Evolutionary conservation across 1,140 invertebrate genomes (phyloP).

Genomic region (Asbolus verrucosus): DNA sequence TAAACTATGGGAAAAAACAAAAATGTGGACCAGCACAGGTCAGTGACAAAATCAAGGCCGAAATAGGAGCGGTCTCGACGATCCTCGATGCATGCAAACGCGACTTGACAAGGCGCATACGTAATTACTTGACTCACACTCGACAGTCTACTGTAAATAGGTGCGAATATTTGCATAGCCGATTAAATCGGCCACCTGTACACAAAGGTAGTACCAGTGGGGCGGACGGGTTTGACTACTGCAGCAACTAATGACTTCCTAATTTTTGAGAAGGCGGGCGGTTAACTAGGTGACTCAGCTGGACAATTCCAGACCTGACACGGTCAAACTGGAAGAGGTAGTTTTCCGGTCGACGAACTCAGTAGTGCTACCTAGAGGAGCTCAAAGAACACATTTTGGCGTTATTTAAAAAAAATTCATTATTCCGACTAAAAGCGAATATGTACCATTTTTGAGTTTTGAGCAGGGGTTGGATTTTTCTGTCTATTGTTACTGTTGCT

Average conservation of each 20-base stretch:
- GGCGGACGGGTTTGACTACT: neutral
- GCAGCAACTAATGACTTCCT: conserved; percentile 15
- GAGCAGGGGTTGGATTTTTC: no score
- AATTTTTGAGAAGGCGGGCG: conserved; percentile 39
- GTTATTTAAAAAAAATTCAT: no score
- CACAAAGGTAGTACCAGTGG: conserved; percentile 15
- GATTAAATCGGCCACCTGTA: conserved; percentile 27
- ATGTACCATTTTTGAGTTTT: no score
- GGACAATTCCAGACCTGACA: conserved; percentile 13
- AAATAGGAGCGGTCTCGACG: conserved; percentile 43
- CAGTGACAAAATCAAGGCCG: conserved; percentile 49
- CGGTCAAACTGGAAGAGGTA: conserved; percentile 34
- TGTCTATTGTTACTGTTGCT: no score
- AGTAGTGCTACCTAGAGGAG: no score
- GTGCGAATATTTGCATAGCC: conserved; percentile 35
- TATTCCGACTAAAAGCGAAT: no score
- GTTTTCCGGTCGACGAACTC: conserved; percentile 11
- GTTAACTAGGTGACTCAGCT: conserved; percentile 10
- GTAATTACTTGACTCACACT: conserved; percentile 35
- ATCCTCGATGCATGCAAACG: conserved; percentile 44
- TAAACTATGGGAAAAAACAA: conserved; percentile 37
- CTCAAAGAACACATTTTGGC: no score
- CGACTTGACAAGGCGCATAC: conserved; percentile 26
- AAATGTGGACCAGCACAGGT: conserved; percentile 44
- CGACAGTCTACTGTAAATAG: conserved; percentile 23